Percentiles rank a stretch among this genome's conserved stretches.
Evolutionary conservation across 1,140 invertebrate species (phyloP).

Genomic region (Spodoptera frugiperda): DNA sequence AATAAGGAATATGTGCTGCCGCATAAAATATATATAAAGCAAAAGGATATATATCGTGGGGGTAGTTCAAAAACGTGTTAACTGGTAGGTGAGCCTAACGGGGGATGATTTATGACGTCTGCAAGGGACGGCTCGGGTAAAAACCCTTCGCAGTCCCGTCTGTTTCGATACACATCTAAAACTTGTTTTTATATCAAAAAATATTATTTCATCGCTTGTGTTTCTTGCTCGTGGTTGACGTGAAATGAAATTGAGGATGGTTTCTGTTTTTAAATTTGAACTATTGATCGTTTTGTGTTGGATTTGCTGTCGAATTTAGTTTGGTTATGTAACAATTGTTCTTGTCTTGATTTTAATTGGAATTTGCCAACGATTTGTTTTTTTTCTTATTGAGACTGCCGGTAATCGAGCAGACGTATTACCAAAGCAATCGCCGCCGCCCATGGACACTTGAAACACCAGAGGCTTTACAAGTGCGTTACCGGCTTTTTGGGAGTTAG

Average conservation of each 20-base stretch:
- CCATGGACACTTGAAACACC: no score
- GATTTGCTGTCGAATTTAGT: no score
- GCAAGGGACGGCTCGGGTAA: conserved; percentile 40
- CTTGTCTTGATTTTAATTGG: no score
- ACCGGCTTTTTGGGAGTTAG: no score
- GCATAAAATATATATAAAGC: conserved; percentile 22
- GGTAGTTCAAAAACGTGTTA: conserved; percentile 51
- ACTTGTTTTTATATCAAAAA: conserved; percentile 45
- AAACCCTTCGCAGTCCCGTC: conserved; percentile 40
- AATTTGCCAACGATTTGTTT: no score
- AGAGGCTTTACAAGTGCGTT: no score
- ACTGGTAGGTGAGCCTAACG: conserved; percentile 38
- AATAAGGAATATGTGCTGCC: conserved; percentile 9
- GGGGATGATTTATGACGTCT: conserved; percentile 49
- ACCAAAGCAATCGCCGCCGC: no score
- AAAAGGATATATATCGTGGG: conserved; percentile 33
- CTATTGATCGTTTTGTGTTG: neutral
- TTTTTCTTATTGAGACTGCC: no score
- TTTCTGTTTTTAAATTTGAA: neutral
- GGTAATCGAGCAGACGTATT: no score
- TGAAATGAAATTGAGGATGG: neutral
- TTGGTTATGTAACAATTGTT: no score
- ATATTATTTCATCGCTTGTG: conserved; percentile 36
- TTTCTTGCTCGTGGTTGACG: neutral
- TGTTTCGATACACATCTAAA: conserved; percentile 47